Percentiles rank a stretch among this genome's conserved stretches.
phyloP scores from a whole-genome alignment of 2,888 invertebrate genomes.

The Lepidocyrtinus sp. region DNA sequence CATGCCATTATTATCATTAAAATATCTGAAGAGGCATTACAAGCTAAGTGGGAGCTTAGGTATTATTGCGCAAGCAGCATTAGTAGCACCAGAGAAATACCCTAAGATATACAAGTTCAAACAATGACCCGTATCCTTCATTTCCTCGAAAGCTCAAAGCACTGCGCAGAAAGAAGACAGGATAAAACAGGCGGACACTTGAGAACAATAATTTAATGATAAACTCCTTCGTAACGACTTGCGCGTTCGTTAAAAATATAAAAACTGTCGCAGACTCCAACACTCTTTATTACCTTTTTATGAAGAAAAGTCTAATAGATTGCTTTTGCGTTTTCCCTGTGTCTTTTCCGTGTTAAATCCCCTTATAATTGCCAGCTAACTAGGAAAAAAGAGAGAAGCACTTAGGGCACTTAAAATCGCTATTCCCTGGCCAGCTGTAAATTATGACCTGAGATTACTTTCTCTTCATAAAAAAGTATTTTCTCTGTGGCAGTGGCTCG shows the following conservation, averaged over 20 bases:
- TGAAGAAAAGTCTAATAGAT: conserved; percentile 59
- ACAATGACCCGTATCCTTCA: conserved; percentile 10
- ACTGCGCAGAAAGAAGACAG: background rate
- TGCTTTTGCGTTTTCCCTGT: conserved; percentile 32
- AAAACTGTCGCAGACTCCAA: conserved; percentile 51
- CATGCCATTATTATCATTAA: background rate
- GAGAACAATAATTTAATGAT: conserved; percentile 44
- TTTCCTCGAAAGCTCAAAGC: conserved; percentile 13
- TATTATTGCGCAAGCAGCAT: background rate
- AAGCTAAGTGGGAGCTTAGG: too few relatives aligned
- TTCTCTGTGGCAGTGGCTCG: conserved; percentile 20
- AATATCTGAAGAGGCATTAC: background rate
- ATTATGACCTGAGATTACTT: conserved; percentile 66
- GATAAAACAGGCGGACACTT: conserved; percentile 30
- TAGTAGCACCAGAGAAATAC: background rate
- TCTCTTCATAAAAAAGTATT: conserved; percentile 58
- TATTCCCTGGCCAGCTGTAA: conserved; percentile 64
- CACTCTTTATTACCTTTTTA: conserved; percentile 56
- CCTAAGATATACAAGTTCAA: background rate
- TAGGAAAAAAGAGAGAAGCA: conserved; percentile 57
- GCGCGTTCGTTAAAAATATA: background rate
- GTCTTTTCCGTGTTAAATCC: conserved; percentile 50
- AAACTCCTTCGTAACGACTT: conserved; percentile 24
- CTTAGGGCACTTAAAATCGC: conserved; percentile 63
- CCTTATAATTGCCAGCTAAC: conserved; percentile 64